Evolutionary conservation across 1,140 invertebrate genomes (phyloP).

Genomic region (Eriosoma lanigerum): DNA sequence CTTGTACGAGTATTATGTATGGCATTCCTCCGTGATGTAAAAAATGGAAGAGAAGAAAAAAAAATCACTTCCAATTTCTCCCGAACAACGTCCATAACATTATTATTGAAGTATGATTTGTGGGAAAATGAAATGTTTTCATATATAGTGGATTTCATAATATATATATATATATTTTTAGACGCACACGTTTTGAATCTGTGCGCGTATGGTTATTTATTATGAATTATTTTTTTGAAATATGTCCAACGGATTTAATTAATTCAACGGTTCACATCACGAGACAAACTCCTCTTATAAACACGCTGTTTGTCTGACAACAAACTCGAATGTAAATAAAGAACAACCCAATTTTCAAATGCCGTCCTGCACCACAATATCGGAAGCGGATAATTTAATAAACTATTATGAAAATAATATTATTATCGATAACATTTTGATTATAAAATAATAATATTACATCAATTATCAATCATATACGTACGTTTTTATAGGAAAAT

Average conservation of each 20-base stretch:
- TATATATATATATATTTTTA: too few relatives aligned
- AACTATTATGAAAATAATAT: too few relatives aligned
- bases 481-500: too few relatives aligned
- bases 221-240: slow-evolving; percentile 33
- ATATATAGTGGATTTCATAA: background rate
- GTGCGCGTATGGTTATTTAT: slow-evolving; percentile 16
- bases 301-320: background rate
- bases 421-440: too few relatives aligned
- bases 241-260: slow-evolving; percentile 23
- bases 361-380: too few relatives aligned
- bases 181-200: slow-evolving; percentile 9
- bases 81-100: background rate
- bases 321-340: background rate
- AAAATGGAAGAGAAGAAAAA: background rate
- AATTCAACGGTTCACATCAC: background rate
- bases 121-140: slow-evolving; percentile 10
- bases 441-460: too few relatives aligned
- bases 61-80: slow-evolving; percentile 17
- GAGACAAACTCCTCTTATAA: background rate
- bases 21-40: background rate
- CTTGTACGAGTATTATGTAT: background rate
- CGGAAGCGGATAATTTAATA: background rate
- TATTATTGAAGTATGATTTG: slow-evolving; percentile 31
- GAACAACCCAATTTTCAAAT: background rate
- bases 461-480: too few relatives aligned